Conservation (phyloP, 2,797 vertebrate species). For the Sebastes kiyomatsui region DNA sequence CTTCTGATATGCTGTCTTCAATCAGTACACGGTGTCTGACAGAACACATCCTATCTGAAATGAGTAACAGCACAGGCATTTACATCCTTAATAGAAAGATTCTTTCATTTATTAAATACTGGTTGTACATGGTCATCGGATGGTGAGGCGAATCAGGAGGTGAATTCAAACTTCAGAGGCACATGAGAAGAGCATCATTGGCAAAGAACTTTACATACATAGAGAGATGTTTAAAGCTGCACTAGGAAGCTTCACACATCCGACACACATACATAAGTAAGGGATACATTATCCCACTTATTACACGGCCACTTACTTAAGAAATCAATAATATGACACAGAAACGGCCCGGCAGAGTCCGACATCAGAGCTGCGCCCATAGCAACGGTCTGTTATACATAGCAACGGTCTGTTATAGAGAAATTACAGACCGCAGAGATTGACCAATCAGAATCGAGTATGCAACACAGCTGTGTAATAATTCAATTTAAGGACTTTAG, state of each 20-base stretch:
- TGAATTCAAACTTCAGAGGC: neutral
- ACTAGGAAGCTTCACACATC: neutral
- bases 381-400: too few relatives aligned
- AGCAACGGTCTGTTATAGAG: too few relatives aligned
- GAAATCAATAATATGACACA: too few relatives aligned
- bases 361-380: too few relatives aligned
- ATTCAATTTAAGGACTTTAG: neutral
- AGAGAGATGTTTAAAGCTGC: neutral
- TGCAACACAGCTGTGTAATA: too few relatives aligned
- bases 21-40: constrained; percentile 13
- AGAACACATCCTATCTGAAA: neutral
- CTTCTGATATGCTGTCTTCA: neutral
- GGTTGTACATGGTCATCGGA: neutral
- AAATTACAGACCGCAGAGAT: too few relatives aligned
- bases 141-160: neutral
- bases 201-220: neutral
- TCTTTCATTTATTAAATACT: constrained; percentile 16
- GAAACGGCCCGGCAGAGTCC: too few relatives aligned
- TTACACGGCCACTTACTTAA: too few relatives aligned
- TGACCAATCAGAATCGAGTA: too few relatives aligned
- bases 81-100: neutral
- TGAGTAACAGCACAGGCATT: constrained; percentile 1
- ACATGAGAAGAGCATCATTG: neutral
- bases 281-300: too few relatives aligned
- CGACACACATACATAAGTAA: too few relatives aligned